Conservation (phyloP, 2,888 invertebrate genomes). For the Synergus itoensis region DNA sequence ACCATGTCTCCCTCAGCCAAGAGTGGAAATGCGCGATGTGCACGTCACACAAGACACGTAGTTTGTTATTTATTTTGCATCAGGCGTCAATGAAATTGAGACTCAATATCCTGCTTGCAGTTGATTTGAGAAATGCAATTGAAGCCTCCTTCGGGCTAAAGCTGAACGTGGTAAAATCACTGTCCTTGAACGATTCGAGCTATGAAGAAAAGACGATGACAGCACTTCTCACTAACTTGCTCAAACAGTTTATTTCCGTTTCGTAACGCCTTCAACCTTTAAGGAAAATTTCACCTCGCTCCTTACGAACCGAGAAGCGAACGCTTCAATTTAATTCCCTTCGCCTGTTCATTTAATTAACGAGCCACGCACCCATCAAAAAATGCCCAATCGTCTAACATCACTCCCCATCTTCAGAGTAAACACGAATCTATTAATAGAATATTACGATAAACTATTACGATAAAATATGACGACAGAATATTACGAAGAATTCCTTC, state of each 20-base stretch:
- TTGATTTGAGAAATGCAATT: constrained; percentile 6
- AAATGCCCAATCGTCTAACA: background rate
- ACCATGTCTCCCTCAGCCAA: constrained; percentile 22
- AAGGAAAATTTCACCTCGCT: background rate
- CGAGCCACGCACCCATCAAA: background rate
- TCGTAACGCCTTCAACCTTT: constrained; percentile 15
- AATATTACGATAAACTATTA: no score
- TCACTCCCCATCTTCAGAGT: background rate
- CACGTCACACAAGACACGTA: constrained; percentile 38
- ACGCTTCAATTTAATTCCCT: background rate
- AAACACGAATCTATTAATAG: no score
- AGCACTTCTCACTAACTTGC: background rate
- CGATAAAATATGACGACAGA: no score
- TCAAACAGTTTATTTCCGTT: background rate
- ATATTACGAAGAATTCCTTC: background rate
- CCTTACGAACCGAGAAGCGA: background rate
- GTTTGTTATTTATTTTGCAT: constrained; percentile 25
- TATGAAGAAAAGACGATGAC: background rate
- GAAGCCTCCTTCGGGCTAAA: background rate
- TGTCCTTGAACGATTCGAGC: background rate
- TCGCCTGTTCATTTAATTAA: background rate
- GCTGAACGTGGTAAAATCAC: background rate
- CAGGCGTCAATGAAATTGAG: background rate
- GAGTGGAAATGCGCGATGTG: constrained; percentile 25
- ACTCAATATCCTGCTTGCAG: background rate